phyloP scores from a whole-genome alignment of 2,888 invertebrate genomes.

The Halictus quadricinctus region DNA sequence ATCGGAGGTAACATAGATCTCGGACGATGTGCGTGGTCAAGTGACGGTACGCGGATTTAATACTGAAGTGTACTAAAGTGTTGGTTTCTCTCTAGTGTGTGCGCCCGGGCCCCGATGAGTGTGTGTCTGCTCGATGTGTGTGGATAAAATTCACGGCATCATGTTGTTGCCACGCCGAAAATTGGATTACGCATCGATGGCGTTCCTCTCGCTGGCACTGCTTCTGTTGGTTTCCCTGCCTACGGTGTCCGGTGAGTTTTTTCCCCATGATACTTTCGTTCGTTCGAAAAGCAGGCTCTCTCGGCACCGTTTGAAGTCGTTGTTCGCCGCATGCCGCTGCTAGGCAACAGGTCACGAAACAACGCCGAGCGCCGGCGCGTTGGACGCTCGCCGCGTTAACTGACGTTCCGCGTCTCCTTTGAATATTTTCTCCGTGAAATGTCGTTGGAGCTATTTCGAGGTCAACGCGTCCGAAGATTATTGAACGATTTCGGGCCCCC shows the following conservation, averaged over 20 bases:
- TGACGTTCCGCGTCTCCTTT: slow-evolving; percentile 49
- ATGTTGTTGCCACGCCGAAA: slow-evolving; percentile 78
- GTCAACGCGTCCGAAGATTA: slow-evolving; percentile 38
- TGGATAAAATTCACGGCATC: slow-evolving; percentile 76
- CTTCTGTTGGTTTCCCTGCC: slow-evolving; percentile 62
- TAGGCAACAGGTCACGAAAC: slow-evolving; percentile 79
- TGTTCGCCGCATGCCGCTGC: slow-evolving; percentile 66
- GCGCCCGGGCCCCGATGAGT: slow-evolving; percentile 79
- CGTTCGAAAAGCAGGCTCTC: not conserved
- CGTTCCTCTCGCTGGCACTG: slow-evolving; percentile 65
- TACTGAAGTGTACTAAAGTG: slow-evolving; percentile 65
- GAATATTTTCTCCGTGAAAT: slow-evolving; percentile 36
- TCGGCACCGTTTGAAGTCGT: slow-evolving; percentile 44
- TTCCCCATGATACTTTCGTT: not conserved
- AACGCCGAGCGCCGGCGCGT: slow-evolving; percentile 78
- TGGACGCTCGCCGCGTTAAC: slow-evolving; percentile 43
- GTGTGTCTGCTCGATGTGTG: slow-evolving; percentile 75
- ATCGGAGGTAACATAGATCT: slow-evolving; percentile 58
- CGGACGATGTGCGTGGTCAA: slow-evolving; percentile 72
- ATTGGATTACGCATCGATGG: slow-evolving; percentile 79
- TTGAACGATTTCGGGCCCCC: slow-evolving; percentile 42
- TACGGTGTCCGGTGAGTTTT: slow-evolving; percentile 70
- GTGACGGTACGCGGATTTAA: slow-evolving; percentile 67
- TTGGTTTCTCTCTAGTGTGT: slow-evolving; percentile 73
- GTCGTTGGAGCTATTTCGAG: slow-evolving; percentile 24